phyloP scores from a whole-genome alignment of 2,797 vertebrate genomes.

The Chelon auratus region DNA sequence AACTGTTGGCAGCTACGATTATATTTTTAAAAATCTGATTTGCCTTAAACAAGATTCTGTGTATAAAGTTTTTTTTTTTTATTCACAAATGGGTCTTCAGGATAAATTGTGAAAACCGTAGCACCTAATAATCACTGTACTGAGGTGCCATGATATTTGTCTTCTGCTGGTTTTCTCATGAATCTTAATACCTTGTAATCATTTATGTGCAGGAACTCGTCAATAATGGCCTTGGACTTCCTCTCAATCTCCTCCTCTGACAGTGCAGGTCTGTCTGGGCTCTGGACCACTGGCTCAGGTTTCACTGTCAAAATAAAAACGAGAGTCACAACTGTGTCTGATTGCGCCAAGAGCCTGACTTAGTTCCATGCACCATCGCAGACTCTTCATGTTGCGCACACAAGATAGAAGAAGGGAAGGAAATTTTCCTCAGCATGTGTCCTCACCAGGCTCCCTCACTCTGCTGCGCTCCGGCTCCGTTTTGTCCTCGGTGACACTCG shows the following conservation, averaged over 20 bases:
- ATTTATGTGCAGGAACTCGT: slow-evolving; percentile 98
- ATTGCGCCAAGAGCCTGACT: not conserved
- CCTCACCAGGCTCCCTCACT: slow-evolving; percentile 87
- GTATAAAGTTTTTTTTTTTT: no score
- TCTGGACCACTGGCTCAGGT: slow-evolving; percentile 82
- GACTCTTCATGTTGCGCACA: not conserved
- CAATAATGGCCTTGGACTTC: slow-evolving; percentile 95
- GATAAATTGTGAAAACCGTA: not conserved
- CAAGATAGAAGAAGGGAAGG: not conserved
- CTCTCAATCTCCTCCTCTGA: slow-evolving; percentile 93
- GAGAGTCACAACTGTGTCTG: slow-evolving; percentile 14
- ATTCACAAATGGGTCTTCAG: not conserved
- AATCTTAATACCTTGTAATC: slow-evolving; percentile 92
- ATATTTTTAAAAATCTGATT: no score
- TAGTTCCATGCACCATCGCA: not conserved
- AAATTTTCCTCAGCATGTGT: no score
- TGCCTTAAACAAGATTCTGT: no score
- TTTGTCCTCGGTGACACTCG: slow-evolving; percentile 88
- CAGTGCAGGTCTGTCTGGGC: slow-evolving; percentile 82
- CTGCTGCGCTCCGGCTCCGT: slow-evolving; percentile 81
- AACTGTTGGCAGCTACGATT: no score
- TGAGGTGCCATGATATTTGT: not conserved
- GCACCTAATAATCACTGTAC: not conserved
- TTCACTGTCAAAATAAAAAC: slow-evolving; percentile 79
- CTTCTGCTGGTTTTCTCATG: not conserved